Base-by-base conservation (phyloP, 1,140 invertebrate species). In the Nixonia krombeini region DNA sequence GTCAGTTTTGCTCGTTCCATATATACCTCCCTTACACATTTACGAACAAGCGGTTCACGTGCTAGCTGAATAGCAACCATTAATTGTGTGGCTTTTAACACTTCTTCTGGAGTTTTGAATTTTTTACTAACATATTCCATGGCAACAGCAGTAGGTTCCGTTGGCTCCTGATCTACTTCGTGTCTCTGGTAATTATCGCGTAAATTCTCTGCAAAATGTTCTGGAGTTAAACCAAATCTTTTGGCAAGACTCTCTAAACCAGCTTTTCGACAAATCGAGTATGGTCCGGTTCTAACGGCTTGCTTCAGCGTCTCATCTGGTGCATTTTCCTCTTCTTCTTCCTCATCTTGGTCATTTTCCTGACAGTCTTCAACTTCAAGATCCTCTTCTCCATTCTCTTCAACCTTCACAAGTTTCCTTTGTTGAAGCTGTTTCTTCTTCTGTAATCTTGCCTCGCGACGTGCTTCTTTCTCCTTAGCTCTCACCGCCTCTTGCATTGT, bases 121-220 rank as follows among this genome's bases (percentile, higher is more conserved):
- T 89, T 86, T 6, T 81, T 81, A 51, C 63, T 79, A 44, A 75
- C 56, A 82, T 88, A 96, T 75, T 91, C 92, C 56, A 90, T 90
- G 0, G 96, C 96, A 12, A 96, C 83, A 57, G 94, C 92, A 6
- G 87, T 72, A 0, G 96, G 95, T 63, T 95, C 91, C 1, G 90
- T 87, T 0, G 90, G 87, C 67, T 94, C 94, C 82, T 99, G 96
- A 38, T 98, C 95, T 1, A 99, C 94, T 77, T 99, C 97, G 82
- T 99, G 94, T n/a, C 95, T 88, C 75, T 96, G 94, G 85, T 99
- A 99, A 79, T 97, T 97, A 75, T 99, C 97, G 0, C 96, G 88
- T 0, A 99, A 83, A 86, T 99, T 99, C 85, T 99, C 96, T 1
- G 95, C 97, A 84, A 98, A 99, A 78, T 99, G 92, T 76, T 97